Base-by-base conservation (phyloP, 2,888 invertebrate species). In the Sesamia inferens region DNA sequence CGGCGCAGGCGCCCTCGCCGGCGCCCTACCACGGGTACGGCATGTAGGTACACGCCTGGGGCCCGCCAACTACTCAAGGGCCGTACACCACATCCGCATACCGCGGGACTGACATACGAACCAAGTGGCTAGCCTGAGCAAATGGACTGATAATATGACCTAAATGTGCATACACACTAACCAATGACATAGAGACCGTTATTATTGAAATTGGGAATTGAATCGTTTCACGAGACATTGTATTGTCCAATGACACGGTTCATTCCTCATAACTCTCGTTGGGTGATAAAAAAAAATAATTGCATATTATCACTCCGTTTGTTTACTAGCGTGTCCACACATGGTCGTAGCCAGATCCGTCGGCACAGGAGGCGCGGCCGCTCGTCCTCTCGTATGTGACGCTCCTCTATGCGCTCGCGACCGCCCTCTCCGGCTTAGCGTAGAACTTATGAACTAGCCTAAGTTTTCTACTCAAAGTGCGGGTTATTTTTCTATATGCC, bases 11-110 rank as follows among this genome's bases (percentile, higher is more conserved):
- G 74, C 96, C 96, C 0, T 96, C 96, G 64, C 96, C 96, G 66
- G 96, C 96, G 87, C 96, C 96, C 84, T 96, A 96, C 93, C 96
- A 96, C 93, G 96, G 96, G 14, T 96, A 96, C 93, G 96, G 96
- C 93, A 96, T 96, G 96, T 96, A 96, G 95, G 94, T n/a, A 1
- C 0, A 89, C 73, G 54, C 87, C 51, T 4, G 19, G 51, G 51
- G 51, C 51, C 51, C 80, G 82, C 76, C 8, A 63, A 24, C 65
- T 7, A 24, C 68, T 39, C 24, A 31, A 58, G 16, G 42, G 31
- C 69, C 69, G 39, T 42, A 42, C 42, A 0, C n/a, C 22, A 10
- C 8, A 44, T 44, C 16, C 24, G 64, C 31, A 10, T 31, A 8
- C 31, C 47, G 31, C 51, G 51, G 19, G 31, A 31, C 51, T 64